Evolutionary conservation across 2,113 vertebrate genomes (phyloP).

Genomic region (Cyprinodon variegatus): DNA sequence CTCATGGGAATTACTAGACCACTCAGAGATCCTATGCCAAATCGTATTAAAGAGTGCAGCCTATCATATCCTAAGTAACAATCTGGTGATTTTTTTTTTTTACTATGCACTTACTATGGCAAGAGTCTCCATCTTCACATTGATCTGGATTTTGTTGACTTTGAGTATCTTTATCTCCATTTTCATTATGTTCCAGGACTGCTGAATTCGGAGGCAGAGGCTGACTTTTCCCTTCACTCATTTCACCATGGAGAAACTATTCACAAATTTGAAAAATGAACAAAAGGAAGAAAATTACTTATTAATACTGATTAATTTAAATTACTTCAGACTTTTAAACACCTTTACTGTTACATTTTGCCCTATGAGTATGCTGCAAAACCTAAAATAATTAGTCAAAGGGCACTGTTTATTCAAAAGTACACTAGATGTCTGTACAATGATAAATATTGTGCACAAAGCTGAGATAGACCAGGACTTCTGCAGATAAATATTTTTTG

Average conservation of each 20-base stretch:
- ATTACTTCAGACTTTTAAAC: background rate
- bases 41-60: conserved; percentile 17
- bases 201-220: conserved; percentile 84
- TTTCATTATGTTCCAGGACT: conserved; percentile 78
- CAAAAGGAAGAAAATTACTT: background rate
- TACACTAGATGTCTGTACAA: too few species aligned
- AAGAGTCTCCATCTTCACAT: conserved; percentile 71
- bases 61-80: conserved; percentile 24
- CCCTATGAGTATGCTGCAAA: too few species aligned
- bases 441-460: too few species aligned
- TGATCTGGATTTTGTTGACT: conserved; percentile 65
- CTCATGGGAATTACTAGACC: conserved; percentile 35
- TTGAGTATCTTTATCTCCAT: conserved; percentile 69
- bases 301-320: background rate
- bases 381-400: too few species aligned
- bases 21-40: conserved; percentile 6
- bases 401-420: too few species aligned
- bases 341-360: background rate
- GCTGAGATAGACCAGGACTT: too few species aligned
- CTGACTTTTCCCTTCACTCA: conserved; percentile 82
- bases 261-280: background rate
- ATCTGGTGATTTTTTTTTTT: conserved; percentile 1
- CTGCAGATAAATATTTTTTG: too few species aligned
- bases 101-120: conserved; percentile 79
- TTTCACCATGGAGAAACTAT: conserved; percentile 68